Base-by-base conservation (phyloP, 2,888 invertebrate genomes). In the Eucriotettix oculatus region DNA sequence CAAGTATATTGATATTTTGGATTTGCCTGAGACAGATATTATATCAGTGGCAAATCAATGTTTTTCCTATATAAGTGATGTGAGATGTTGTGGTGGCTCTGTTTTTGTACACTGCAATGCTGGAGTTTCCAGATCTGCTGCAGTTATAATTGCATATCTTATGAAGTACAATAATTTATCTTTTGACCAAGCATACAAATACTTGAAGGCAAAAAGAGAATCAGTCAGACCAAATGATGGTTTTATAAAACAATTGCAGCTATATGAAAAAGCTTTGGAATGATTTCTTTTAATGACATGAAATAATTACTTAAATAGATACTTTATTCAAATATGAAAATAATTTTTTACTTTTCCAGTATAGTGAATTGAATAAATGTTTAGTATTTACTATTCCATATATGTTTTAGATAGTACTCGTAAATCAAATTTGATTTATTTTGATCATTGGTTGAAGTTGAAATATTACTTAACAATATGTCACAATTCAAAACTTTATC, bases 91-190 rank as follows among this genome's bases (percentile, higher is more conserved):
- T 5, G 71, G 71, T 40, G 77, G 80, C 41, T 79, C 80, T 69
- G 76, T 92, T 58, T 76, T 92, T 64, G 82, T 95, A 2, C 94
- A 95, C 73, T 95, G 95, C 70, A 95, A 94, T 73, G 94, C 94
- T 0, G 95, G 95, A 0, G 85, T 94, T 0, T 95, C 94, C 0
- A 78, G 95, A 11, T 87, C 93, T 3, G 80, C 91, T 0, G 79
- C 86, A 62, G 76, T 94, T 29, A 82, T 86, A 0, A 86, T 94
- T 58, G 89, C 83, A 10, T 95, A 87, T 73, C 74, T 95, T 58
- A 93, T 95, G 77, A 74, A 78, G 42, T 74, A 74, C 59, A 70
- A 78, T 42, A 70, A 71, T 10, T 77, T 84, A 73, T 66, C 68
- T 40, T 91, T 80, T 71, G 73, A 79, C 9, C 76, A 81, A 14